Evolutionary conservation across 2,113 vertebrate genomes (phyloP), one percentile per base, ranked within the genome.

Genomic region (Carettochelys insculpta): DNA sequence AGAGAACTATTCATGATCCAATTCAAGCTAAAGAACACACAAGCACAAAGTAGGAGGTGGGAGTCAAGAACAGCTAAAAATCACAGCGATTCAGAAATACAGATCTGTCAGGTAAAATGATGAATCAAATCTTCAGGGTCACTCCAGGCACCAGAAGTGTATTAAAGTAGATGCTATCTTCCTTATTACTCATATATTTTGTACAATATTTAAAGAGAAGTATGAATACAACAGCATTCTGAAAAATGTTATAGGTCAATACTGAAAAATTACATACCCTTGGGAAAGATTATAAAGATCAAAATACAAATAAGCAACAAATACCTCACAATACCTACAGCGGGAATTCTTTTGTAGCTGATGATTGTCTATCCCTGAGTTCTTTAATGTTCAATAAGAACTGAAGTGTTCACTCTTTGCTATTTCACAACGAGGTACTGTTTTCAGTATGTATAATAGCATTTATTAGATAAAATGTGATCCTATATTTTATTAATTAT

Each of bases 161-260:
- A 61, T 52, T 58, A 41, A 38, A 51, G 8, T 78, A 52, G 45
- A 34, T 78, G 24, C 24, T 25, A 45, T 75, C 13, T 75, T 75
- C 71, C 92, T 83, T 92, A 83, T 80, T 76, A 84, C 86, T 90
- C 93, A 93, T 82, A 56, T 71, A 94, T 79, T 89, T 88, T 89
- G 41, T 80, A 68, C 48, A 61, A 68, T 56, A 79, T 82, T 89
- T 87, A 89, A 86, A 90, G 31, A 14, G 43, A 80, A 41, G 16
- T 48, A 45, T 27, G 47, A n/a, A 50, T 20, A 83, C 31, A 77
- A 65, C 73, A 38, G 24, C 47, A 81, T 91, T n/a, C 50, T 27
- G 3, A 24, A 48, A 29, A 85, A 77, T 50, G 73, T 77, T 65
- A 80, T 41, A 29, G n/a, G 68, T 10, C 41, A 73, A 24, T 73